Evolutionary conservation across 2,888 invertebrate genomes (phyloP).

Genomic region (Drosophila engyochracea): DNA sequence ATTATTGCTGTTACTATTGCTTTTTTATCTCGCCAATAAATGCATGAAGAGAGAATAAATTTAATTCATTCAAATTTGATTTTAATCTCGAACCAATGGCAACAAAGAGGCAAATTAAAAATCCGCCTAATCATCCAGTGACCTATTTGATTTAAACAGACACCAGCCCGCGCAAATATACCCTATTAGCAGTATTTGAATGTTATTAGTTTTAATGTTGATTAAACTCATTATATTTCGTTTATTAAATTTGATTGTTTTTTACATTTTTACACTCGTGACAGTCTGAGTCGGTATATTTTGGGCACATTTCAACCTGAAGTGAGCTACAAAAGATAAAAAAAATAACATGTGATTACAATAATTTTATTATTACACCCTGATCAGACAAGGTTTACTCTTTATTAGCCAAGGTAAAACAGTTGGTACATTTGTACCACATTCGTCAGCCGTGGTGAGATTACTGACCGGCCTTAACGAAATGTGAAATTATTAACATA

Average conservation of each 20-base stretch:
- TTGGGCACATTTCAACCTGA: slow-evolving; percentile 35
- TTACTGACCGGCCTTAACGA: not conserved
- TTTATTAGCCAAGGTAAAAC: not conserved
- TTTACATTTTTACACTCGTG: no score
- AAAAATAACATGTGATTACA: slow-evolving; percentile 5
- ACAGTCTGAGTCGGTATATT: slow-evolving; percentile 22
- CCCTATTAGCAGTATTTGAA: slow-evolving; percentile 87
- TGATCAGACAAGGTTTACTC: no score
- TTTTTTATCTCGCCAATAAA: slow-evolving; percentile 45
- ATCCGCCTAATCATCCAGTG: slow-evolving; percentile 85
- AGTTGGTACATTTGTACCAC: not conserved
- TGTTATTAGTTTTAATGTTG: not conserved
- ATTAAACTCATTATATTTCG: not conserved
- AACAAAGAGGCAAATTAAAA: slow-evolving; percentile 86
- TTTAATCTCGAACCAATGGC: no score
- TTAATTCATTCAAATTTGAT: no score
- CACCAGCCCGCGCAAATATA: slow-evolving; percentile 90
- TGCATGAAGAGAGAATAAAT: no score
- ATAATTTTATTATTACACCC: no score
- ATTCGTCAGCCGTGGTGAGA: not conserved
- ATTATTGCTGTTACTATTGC: slow-evolving; percentile 8
- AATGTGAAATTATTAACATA: not conserved
- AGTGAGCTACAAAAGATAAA: not conserved
- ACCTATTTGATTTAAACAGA: slow-evolving; percentile 90
- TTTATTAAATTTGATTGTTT: not conserved